These are phyloP conservation scores for Zaprionus obscuricornis DNA, from an alignment of 2,888 invertebrate genomes.

Conservation along the genomic window DNA sequence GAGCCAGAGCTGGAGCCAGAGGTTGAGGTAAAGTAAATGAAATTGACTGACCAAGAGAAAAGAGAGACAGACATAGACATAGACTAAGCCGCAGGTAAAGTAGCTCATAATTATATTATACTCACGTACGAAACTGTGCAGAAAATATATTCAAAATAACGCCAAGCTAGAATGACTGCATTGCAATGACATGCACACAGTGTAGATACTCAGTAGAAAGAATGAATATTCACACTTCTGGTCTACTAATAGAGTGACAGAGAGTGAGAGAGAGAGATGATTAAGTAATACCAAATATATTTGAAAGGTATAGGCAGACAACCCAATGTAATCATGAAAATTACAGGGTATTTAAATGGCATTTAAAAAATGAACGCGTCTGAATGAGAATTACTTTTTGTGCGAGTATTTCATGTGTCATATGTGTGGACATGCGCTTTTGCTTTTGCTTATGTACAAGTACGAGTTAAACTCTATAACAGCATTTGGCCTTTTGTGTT, in stretches of 20 bases:
- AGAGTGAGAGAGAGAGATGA: no score
- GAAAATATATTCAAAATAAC: constrained; percentile 48
- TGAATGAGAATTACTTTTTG: constrained; percentile 42
- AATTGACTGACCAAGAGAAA: no score
- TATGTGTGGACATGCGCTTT: constrained; percentile 49
- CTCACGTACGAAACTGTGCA: constrained; percentile 71
- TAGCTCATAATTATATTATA: constrained; percentile 76
- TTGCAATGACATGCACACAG: no score
- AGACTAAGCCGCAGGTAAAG: constrained; percentile 65
- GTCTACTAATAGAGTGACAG: no score
- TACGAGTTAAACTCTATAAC: constrained; percentile 16
- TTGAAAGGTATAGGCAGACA: no score
- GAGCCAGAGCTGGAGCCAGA: no score
- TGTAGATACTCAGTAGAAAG: no score
- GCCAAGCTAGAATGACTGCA: no score
- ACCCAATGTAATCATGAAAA: no score
- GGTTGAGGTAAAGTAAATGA: constrained; percentile 52
- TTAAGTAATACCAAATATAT: no score
- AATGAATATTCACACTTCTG: no score
- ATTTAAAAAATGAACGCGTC: constrained; percentile 38
- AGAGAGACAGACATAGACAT: no score
- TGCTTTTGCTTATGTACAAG: constrained; percentile 11
- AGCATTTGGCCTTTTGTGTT: constrained; percentile 45
- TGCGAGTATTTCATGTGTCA: constrained; percentile 5
- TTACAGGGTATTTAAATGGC: constrained; percentile 35